These are phyloP conservation scores for Eretmocerus hayati DNA, from an alignment of 2,888 invertebrate genomes.

Conservation along the genomic window DNA sequence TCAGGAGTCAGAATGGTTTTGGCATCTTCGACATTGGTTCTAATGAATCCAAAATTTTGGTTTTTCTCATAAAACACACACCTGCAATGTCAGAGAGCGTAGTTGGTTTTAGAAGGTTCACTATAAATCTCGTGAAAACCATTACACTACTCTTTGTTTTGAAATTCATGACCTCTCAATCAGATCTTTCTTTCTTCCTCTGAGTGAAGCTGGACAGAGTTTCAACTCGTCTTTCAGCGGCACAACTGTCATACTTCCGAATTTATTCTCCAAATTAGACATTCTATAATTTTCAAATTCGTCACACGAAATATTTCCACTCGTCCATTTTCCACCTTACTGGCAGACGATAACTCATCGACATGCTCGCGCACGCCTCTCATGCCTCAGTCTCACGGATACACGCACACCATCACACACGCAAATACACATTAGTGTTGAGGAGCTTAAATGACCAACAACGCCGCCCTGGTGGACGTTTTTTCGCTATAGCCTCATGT, in stretches of 20 bases:
- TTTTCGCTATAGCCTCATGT: no score
- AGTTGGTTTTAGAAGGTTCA: neutral
- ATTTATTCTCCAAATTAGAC: neutral
- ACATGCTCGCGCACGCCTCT: no score
- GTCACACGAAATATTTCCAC: no score
- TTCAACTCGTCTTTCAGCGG: neutral
- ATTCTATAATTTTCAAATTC: neutral
- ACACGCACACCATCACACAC: neutral
- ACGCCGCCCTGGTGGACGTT: no score
- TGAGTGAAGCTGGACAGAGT: neutral
- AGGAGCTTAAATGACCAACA: no score
- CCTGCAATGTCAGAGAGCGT: neutral
- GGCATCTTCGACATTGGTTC: accelerated
- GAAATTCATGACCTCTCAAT: neutral
- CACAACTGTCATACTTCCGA: neutral
- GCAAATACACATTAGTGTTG: no score
- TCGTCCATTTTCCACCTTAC: neutral
- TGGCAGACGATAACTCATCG: neutral
- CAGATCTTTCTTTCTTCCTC: neutral
- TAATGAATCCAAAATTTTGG: neutral
- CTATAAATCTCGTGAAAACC: neutral
- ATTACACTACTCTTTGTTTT: neutral
- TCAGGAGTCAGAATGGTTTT: neutral
- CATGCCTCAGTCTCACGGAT: no score
- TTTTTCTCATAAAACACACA: neutral